Evolutionary conservation across 2,113 vertebrate genomes (phyloP), one percentile per base, ranked within the genome.

Genomic region (Spilogale gracilis): DNA sequence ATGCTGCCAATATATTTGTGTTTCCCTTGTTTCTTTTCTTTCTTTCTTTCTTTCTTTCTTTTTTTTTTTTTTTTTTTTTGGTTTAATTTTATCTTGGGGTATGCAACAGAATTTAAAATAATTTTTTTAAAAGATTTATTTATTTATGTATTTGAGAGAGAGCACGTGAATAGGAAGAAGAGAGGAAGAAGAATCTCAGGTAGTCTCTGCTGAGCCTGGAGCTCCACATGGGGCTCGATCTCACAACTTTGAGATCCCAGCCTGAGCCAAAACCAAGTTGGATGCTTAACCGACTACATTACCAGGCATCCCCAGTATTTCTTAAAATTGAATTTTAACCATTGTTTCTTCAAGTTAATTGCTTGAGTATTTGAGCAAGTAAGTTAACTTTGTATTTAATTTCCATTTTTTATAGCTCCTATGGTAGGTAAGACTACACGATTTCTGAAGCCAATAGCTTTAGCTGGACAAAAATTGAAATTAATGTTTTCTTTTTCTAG

Each of bases 51-150:
- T 30, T 58, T 45, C 50, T 82, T 25, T 17, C 2, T 18, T 21
- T 48, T 38, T 30, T 69, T 45, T 60, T 82, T 25, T 17, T 3
- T 18, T 21, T 48, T 45, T 52, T 89, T 52, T 54, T 61, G 6
- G 6, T 88, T 93, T 94, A 91, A 73, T 97, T 93, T 92, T 96
- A 80, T 83, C 78, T 87, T 95, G 89, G n/a, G 9, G 30, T 73
- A 69, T 89, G 43, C n/a, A 67, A 6, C 30, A 89, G 38, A 93
- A 25, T 92, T 95, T 32, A n/a, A 69, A n/a, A 69, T 16, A 17
- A 8, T 30, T n/a, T 69, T 69, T 69, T 69, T 18, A 13, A 17
- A 69, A 69, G 67, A 69, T 69, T 69, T 69, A 69, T 69, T 16
- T 67, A 67, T 67, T 69, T 63, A 63, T 27, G 11, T 63, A 63